phyloP scores from a whole-genome alignment of 2,888 invertebrate genomes.

The Quadroppia sp. region DNA sequence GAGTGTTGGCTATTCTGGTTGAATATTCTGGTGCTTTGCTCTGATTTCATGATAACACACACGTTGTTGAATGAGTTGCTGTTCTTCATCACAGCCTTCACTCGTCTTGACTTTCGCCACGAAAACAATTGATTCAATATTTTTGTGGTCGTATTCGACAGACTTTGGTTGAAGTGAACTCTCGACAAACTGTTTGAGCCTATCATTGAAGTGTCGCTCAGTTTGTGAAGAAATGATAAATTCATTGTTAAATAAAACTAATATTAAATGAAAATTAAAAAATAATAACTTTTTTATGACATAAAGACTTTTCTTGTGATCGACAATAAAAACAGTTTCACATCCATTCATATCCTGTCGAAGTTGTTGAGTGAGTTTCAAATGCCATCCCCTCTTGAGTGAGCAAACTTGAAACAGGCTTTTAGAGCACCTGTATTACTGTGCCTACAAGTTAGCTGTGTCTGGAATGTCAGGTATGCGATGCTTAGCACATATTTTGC shows the following conservation, averaged over 20 bases:
- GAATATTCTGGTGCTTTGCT: neutral
- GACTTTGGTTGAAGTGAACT: neutral
- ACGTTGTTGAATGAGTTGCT: neutral
- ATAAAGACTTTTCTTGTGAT: too few species aligned
- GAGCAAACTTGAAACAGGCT: too few species aligned
- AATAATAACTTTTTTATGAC: too few species aligned
- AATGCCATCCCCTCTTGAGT: too few species aligned
- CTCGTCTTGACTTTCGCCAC: conserved; percentile 8
- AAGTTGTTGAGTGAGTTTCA: too few species aligned
- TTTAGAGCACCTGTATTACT: neutral
- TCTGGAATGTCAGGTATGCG: conserved; percentile 12
- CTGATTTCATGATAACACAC: conserved; percentile 28
- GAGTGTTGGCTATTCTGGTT: neutral
- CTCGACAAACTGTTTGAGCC: neutral
- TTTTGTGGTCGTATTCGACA: neutral
- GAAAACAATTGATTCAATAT: conserved; percentile 15
- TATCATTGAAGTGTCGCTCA: neutral
- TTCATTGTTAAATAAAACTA: too few species aligned
- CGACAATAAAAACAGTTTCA: too few species aligned
- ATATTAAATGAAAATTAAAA: too few species aligned
- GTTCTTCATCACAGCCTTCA: neutral
- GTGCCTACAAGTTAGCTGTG: neutral
- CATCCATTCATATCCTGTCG: too few species aligned
- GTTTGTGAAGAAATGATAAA: neutral
- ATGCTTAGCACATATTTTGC: conserved; percentile 1